A percentile compares a stretch with the other conserved stretches of the same genome.
Conservation (phyloP, 2,888 invertebrate genomes). For the Conomelus anceps region DNA sequence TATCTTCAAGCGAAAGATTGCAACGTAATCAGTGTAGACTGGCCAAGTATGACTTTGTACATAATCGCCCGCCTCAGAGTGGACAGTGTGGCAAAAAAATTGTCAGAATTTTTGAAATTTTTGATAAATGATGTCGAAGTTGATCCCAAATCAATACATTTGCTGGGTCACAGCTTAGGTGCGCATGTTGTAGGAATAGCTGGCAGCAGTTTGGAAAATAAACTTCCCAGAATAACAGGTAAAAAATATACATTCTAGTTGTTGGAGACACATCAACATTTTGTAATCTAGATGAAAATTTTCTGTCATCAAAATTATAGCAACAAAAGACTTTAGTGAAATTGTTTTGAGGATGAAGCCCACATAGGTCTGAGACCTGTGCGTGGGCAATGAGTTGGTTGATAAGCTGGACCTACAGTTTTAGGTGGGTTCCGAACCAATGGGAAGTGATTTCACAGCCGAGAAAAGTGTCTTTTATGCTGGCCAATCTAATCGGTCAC, state of each 20-base stretch:
- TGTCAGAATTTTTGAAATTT: not conserved
- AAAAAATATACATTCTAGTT: not conserved
- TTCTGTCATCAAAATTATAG: too few species aligned
- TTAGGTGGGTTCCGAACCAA: too few species aligned
- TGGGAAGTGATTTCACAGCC: too few species aligned
- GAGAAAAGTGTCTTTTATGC: too few species aligned
- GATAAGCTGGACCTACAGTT: too few species aligned
- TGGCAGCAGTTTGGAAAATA: not conserved
- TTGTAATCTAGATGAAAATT: too few species aligned
- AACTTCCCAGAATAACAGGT: not conserved
- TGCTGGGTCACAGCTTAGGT: not conserved
- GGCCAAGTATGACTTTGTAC: not conserved
- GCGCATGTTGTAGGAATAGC: not conserved
- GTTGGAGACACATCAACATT: too few species aligned
- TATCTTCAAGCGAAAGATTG: not conserved
- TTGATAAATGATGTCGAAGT: not conserved
- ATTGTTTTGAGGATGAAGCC: too few species aligned
- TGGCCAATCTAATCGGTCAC: too few species aligned
- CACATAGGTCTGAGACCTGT: too few species aligned
- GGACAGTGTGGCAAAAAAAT: not conserved
- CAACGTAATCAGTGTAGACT: not conserved
- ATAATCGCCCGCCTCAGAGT: not conserved
- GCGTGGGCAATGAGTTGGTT: too few species aligned
- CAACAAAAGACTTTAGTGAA: too few species aligned
- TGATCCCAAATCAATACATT: not conserved